Evolutionary conservation across 2,797 vertebrate genomes (phyloP), one percentile per base, ranked within the genome.

Genomic region (Naso thynnoides): DNA sequence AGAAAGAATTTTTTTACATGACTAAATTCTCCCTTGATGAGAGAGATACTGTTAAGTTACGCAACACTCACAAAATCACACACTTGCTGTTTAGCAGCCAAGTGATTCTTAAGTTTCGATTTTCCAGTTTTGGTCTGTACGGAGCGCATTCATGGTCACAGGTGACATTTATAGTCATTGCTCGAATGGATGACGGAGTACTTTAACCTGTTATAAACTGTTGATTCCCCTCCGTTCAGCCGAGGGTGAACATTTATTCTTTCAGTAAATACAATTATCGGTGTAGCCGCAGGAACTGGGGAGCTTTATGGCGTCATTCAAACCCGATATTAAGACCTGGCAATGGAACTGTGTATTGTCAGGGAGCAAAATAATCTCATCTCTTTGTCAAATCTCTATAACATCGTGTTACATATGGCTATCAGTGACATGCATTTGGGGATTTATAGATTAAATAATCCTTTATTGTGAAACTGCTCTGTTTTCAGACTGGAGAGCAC

Each of bases 191-290:
- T 27, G 44, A 62, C 5, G 2, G n/a, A 50, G 10, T 23, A 19
- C 4, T 54, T 61, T 52, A 10, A 41, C 8, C 31, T 26, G 19
- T 39, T 48, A 14, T 13, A 42, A 41, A 41, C 13, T 9, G n/a
- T 33, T 58, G 7, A 7, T 54, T 74, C 67, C 23, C 48, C 21
- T 65, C 26, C 61, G 27, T 8, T 68, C 13, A 49, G 2, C 10
- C 61, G 5, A 45, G 15, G 5, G 11, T 36, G 15, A 49, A 70
- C 14, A 38, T 65, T 13, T n/a, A 62, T 9, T 36, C 5, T 21
- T 56, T 57, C 39, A 26, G 21, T 33, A 36, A 61, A 66, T 27
- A 27, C 0, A 15, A 63, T 1, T 10, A 8, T 2, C 3, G 48
- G 15, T 41, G 19, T 4, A 27, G 31, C n/a, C 6, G 23, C 16